These are phyloP conservation scores for Gobionotothen gibberifrons DNA, from an alignment of 2,797 vertebrate genomes.

Conservation along the genomic window DNA sequence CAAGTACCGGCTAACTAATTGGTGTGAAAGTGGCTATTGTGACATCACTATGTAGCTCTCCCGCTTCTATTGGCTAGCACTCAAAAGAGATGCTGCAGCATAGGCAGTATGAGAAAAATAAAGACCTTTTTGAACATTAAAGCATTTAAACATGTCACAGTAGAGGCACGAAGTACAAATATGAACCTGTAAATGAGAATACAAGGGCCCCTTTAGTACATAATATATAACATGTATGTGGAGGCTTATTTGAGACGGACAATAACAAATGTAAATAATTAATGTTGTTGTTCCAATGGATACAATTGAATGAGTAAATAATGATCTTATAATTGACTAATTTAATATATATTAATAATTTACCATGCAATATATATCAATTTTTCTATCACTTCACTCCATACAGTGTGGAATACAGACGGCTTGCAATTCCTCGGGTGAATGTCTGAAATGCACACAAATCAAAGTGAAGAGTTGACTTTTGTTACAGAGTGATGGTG, in stretches of 20 bases:
- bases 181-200: no score
- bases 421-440: constrained; percentile 18
- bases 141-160: no score
- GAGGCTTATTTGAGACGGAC: background rate
- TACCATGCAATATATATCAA: background rate
- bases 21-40: no score
- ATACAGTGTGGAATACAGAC: constrained; percentile 24
- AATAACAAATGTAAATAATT: background rate
- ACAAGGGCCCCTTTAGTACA: background rate
- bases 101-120: no score
- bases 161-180: no score
- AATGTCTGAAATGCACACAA: constrained; percentile 55
- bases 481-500: constrained; percentile 67
- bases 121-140: no score
- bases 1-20: no score
- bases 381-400: constrained; percentile 12
- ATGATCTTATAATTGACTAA: no score
- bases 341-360: background rate
- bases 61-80: no score
- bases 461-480: constrained; percentile 59
- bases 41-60: no score
- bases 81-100: no score
- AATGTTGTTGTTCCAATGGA: background rate
- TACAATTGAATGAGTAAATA: background rate
- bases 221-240: background rate